Evolutionary conservation across 2,888 invertebrate species (phyloP).

Genomic region (Tribolium freemani): DNA sequence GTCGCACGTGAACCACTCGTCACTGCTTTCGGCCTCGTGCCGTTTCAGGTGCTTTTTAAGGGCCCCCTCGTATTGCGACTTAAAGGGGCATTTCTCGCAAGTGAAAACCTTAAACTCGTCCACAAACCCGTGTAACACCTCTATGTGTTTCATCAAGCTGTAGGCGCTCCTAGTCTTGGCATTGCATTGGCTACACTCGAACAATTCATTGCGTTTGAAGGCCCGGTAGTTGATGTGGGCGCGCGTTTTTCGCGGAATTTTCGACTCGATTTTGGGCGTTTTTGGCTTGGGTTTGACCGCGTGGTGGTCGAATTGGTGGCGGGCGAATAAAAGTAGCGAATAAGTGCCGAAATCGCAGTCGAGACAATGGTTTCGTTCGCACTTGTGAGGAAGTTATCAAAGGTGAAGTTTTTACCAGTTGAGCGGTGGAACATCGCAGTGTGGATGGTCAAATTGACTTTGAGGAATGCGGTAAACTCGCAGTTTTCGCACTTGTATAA

Average conservation of each 20-base stretch:
- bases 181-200: not conserved
- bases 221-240: not conserved
- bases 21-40: not conserved
- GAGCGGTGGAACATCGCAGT: not conserved
- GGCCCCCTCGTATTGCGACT: not conserved
- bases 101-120: not conserved
- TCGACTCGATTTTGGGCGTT: not conserved
- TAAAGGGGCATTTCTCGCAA: not conserved
- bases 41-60: not conserved
- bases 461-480: not conserved
- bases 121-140: not conserved
- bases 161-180: not conserved
- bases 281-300: not conserved
- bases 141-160: not conserved
- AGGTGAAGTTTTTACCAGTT: not conserved
- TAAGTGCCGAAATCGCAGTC: not conserved
- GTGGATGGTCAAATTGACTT: not conserved
- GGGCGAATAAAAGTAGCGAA: not conserved
- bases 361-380: not conserved
- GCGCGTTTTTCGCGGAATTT: not conserved
- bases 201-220: not conserved
- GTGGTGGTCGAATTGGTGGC: not conserved
- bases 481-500: not conserved
- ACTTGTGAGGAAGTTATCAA: not conserved
- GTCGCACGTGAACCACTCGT: slow-evolving; percentile 6